phyloP scores from a whole-genome alignment of 2,888 invertebrate species.

The Phragmatobia fuliginosa region DNA sequence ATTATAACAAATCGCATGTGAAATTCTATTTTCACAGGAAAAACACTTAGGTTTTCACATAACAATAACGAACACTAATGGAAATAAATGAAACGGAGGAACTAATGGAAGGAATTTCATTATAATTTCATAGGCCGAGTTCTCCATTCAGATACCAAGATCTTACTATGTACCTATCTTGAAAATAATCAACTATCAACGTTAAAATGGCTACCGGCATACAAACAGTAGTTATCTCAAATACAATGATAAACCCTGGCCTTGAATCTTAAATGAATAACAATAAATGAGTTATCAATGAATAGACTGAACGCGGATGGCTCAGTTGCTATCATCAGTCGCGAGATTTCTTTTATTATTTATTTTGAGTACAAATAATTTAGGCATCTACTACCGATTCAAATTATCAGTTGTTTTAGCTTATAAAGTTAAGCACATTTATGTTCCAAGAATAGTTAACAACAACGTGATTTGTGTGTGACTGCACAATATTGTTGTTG shows the following conservation, averaged over 20 bases:
- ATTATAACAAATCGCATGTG: too few species aligned
- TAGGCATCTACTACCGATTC: not conserved
- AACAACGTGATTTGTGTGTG: not conserved
- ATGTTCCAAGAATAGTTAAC: not conserved
- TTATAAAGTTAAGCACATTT: not conserved
- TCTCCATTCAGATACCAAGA: too few species aligned
- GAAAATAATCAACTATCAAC: not conserved
- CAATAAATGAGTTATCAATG: not conserved
- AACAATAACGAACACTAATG: too few species aligned
- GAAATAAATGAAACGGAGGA: too few species aligned
- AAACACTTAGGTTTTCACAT: too few species aligned
- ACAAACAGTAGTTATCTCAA: not conserved
- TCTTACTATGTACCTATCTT: not conserved
- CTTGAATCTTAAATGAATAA: not conserved
- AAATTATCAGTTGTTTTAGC: not conserved
- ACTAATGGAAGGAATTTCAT: too few species aligned
- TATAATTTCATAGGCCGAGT: too few species aligned
- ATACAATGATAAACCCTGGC: not conserved
- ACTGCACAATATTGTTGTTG: not conserved
- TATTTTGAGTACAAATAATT: not conserved
- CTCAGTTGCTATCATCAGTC: not conserved
- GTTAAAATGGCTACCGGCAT: not conserved
- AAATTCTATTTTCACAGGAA: too few species aligned
- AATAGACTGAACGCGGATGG: not conserved
- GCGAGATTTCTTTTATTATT: not conserved